Evolutionary conservation across 2,888 invertebrate genomes (phyloP), one percentile per base, ranked within the genome.

Genomic region (Allygus modestus): DNA sequence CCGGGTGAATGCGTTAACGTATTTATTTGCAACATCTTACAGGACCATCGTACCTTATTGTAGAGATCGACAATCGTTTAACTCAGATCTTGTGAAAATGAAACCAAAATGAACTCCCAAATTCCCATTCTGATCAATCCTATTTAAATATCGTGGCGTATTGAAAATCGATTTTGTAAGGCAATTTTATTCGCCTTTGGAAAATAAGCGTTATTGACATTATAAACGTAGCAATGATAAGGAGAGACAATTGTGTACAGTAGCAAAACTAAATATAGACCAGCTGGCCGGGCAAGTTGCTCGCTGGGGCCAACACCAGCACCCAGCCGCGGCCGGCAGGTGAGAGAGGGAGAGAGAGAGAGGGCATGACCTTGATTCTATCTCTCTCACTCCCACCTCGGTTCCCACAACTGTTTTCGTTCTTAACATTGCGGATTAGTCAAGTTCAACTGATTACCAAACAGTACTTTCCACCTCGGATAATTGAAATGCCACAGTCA

Each of bases 371-470:
- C 65, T 65, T 65, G 65, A 65, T 65, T 65, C 65, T 17, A 65
- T 65, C 65, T 65, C 65, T 31, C 65, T 65, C 65, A n/a, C 58
- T 23, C 58, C 28, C 65, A 28, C 15, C 65, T 15, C 26, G 17
- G 65, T 65, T 65, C 65, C 31, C 65, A 65, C 65, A 65, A 65
- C 65, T 65, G 65, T 65, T 58, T 5, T 58, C 23, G 65, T 65
- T 65, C 65, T 15, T 28, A 65, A 65, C 65, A 31, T 31, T 65
- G 65, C 65, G 31, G 65, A 31, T 65, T 65, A 17, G 65, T 65
- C 65, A 65, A 65, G 65, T 65, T 65, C 65, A 65, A 17, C 65
- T 28, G 65, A 65, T 65, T 65, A 65, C 65, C 31, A 65, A 65
- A 65, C 65, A 65, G 31, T 28, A 65, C 28, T 65, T 65, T 65